phyloP scores from a whole-genome alignment of 1,140 invertebrate species.

The Drosophila equinoxialis region DNA sequence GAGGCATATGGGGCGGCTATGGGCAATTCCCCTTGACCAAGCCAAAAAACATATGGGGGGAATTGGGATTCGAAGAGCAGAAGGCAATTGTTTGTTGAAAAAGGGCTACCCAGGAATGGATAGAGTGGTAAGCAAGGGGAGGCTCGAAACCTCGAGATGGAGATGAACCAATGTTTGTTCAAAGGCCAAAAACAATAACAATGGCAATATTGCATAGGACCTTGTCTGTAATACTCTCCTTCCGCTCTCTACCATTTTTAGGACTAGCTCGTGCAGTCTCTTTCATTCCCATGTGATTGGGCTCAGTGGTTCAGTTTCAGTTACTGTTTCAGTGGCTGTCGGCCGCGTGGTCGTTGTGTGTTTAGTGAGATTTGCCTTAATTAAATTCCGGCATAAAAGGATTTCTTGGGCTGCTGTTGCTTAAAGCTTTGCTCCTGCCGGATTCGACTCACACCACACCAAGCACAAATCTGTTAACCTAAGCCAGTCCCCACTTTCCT shows the following conservation, averaged over 20 bases:
- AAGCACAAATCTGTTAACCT: neutral
- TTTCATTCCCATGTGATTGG: slow-evolving; percentile 14
- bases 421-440: slow-evolving; percentile 41
- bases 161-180: slow-evolving; percentile 22
- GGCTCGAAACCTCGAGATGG: neutral
- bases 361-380: slow-evolving; percentile 75
- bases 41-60: slow-evolving; percentile 8
- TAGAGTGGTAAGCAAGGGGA: neutral
- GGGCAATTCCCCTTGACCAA: slow-evolving; percentile 7
- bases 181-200: slow-evolving; percentile 46
- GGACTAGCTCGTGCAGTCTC: neutral
- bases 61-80: neutral
- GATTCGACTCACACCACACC: neutral
- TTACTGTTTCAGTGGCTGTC: neutral
- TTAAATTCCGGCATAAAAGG: slow-evolving; percentile 76
- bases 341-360: slow-evolving; percentile 28
- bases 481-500: neutral
- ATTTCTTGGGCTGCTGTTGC: slow-evolving; percentile 45
- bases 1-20: neutral
- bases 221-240: neutral
- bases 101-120: neutral
- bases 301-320: slow-evolving; percentile 6
- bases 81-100: slow-evolving; percentile 2
- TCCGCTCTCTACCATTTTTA: neutral
- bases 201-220: slow-evolving; percentile 44